A percentile compares a stretch with the other conserved stretches of the same genome.
Evolutionary conservation across 92 coral and sea anemone genomes (phyloP).

Genomic region (Palythoa grandis): DNA sequence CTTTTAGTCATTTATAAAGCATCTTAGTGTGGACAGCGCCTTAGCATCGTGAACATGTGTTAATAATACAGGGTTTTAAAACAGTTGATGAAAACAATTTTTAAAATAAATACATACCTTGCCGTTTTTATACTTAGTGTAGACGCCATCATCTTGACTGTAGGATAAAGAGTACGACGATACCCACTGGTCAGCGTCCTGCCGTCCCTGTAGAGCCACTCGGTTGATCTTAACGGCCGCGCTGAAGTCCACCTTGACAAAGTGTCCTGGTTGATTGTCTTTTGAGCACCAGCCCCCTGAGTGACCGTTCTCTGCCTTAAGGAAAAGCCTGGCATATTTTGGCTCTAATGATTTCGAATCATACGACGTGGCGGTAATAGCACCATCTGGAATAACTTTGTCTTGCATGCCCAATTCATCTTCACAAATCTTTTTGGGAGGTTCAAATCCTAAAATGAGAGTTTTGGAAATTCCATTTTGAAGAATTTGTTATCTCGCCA

Average conservation of each 20-base stretch:
- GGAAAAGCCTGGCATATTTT: conserved; percentile 34
- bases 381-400: conserved; percentile 17
- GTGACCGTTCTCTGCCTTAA: conserved; percentile 26
- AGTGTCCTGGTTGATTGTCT: conserved; percentile 33
- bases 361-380: conserved; percentile 27
- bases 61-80: background rate
- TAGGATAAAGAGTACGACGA: background rate
- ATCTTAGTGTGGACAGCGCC: too few species aligned
- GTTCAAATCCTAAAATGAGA: conserved; percentile 9
- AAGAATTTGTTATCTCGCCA: too few species aligned
- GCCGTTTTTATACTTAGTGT: conserved; percentile 6
- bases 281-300: conserved; percentile 17
- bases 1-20: too few species aligned
- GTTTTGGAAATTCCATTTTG: background rate
- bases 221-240: conserved; percentile 24
- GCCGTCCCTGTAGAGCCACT: conserved; percentile 4
- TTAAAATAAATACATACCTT: background rate
- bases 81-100: background rate
- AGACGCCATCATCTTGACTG: conserved; percentile 37
- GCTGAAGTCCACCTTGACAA: conserved; percentile 32
- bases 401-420: conserved; percentile 42
- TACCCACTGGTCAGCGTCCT: conserved; percentile 17
- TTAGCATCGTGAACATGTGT: too few species aligned
- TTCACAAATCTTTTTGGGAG: conserved; percentile 19
- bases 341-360: background rate